Evolutionary conservation across 2,888 invertebrate species (phyloP).

Genomic region (Urechis unicinctus): DNA sequence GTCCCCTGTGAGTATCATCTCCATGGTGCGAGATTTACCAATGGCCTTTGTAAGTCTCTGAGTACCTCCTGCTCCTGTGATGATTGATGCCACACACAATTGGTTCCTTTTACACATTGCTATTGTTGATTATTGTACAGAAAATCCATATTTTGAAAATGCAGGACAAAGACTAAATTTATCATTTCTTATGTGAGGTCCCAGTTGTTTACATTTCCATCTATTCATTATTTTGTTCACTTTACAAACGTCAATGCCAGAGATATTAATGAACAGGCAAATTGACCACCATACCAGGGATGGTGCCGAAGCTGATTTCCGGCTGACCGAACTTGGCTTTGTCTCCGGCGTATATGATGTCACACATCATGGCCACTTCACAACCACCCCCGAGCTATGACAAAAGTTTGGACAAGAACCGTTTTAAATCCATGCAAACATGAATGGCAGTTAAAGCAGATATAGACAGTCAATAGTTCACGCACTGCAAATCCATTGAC

Average conservation of each 20-base stretch:
- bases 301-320: conserved; percentile 93
- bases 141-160: background rate
- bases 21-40: conserved; percentile 98
- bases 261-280: background rate
- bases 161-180: background rate
- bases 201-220: background rate
- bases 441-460: no score
- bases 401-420: background rate
- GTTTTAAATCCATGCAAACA: background rate
- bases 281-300: conserved; percentile 55
- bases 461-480: background rate
- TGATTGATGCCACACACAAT: background rate
- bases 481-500: conserved; percentile 95
- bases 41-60: conserved; percentile 76
- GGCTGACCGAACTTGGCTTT: conserved; percentile 98
- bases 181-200: background rate
- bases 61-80: conserved; percentile 88
- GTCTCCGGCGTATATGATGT: conserved; percentile 97
- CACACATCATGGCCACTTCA: conserved; percentile 98
- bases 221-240: background rate
- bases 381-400: conserved; percentile 91
- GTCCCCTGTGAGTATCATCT: conserved; percentile 89
- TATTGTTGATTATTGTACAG: no score
- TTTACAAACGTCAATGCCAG: background rate
- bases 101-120: no score